Evolutionary conservation across 2,888 invertebrate species (phyloP), one percentile per base, ranked within the genome.

Genomic region (Unio pictorum): DNA sequence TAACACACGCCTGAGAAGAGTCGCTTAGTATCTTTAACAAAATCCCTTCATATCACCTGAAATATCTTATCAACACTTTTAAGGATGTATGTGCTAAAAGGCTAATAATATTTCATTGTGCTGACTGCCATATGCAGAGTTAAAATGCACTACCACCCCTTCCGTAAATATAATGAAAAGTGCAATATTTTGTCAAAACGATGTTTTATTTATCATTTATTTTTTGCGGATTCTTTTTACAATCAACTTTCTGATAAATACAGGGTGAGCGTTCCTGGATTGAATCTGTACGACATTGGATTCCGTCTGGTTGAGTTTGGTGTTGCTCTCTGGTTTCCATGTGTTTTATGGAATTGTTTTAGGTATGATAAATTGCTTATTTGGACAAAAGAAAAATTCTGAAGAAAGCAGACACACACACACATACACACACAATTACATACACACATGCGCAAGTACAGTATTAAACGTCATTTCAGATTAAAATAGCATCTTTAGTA

Each of bases 311-410:
- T 95, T 64, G 97, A 97, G 92, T 95, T 97, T 83, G 97, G 96
- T 15, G 96, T 96, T 72, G 95, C 95, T 82, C 91, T 97, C 86
- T 97, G 97, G 97, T 97, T 97, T 91, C 96, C 97, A 55, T 97
- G 97, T 90, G 96, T 96, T 67, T 92, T 97, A 80, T 97, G 97
- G 97, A 97, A 97, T 92, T 96, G 95, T 81, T 96, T 67, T 72
- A 91, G 74, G 81, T 82, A 71, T 64, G 61, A 45, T 45, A 45
- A 45, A 45, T 45, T 66, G 28, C 55, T 18, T 57, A 23, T 28
- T 58, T 23, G 17, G 28, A 30, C 28, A 56, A 7, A 7, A 28
- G 8, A 15, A 56, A 26, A n/a, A 57, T 23, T 26, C 18, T 28
- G 28, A 28, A 8, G 26, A n/a, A n/a, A 60, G 28, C 8, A 18